phyloP scores from a whole-genome alignment of 2,113 vertebrate genomes.

The Cryptotis parvus region DNA sequence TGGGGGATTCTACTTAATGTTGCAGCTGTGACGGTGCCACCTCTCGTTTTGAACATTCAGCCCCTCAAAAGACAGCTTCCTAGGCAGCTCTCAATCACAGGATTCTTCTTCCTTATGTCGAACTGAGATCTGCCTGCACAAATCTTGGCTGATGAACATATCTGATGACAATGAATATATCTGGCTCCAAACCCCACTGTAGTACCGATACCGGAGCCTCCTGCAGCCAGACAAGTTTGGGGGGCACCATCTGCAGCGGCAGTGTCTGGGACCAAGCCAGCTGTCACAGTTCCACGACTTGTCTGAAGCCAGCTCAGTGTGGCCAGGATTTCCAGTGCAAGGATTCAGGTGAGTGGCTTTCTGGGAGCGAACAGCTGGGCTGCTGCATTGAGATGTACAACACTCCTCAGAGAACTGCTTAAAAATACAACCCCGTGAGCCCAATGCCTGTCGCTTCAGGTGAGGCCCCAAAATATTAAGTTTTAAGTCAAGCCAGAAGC shows the following conservation, averaged over 20 bases:
- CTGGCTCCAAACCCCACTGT: conserved; percentile 62
- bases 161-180: conserved; percentile 62
- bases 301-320: conserved; percentile 86
- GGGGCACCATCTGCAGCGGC: conserved; percentile 86
- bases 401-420: neutral
- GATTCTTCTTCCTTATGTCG: conserved; percentile 42
- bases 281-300: conserved; percentile 84
- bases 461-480: neutral
- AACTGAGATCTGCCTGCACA: conserved; percentile 38
- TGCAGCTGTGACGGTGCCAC: neutral
- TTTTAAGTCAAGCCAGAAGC: conserved; percentile 3
- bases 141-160: conserved; percentile 62
- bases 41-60: neutral
- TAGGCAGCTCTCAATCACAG: conserved; percentile 61
- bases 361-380: conserved; percentile 25
- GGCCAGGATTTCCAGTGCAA: conserved; percentile 91
- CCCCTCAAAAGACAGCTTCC: conserved; percentile 36
- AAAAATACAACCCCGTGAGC: neutral
- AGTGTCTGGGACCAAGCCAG: conserved; percentile 88
- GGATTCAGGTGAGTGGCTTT: conserved; percentile 87
- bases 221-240: conserved; percentile 87
- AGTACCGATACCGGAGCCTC: conserved; percentile 91
- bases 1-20: neutral
- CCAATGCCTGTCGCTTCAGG: neutral
- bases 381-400: neutral